A percentile compares a stretch with the other conserved stretches of the same genome.
Evolutionary conservation across 2,888 invertebrate genomes (phyloP).

Genomic region (Stenurella melanura): DNA sequence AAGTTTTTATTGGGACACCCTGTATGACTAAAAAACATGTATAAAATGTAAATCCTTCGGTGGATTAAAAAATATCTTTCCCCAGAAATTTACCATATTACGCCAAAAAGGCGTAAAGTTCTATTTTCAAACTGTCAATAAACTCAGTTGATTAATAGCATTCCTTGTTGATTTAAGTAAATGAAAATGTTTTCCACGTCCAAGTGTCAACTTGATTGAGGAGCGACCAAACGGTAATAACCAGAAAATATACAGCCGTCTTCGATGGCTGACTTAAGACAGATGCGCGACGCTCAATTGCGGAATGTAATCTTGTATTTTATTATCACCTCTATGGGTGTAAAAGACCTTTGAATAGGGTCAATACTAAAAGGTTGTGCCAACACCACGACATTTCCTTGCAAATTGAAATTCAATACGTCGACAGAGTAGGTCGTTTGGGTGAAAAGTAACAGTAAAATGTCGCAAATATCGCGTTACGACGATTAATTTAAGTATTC

Average conservation of each 20-base stretch:
- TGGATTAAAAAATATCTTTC: too few relatives aligned
- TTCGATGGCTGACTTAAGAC: neutral
- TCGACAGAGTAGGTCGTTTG: constrained; percentile 46
- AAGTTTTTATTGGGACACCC: too few relatives aligned
- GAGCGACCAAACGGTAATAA: neutral
- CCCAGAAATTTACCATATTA: too few relatives aligned
- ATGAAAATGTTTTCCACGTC: neutral
- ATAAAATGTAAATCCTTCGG: too few relatives aligned
- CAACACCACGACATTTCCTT: constrained; percentile 44
- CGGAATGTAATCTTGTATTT: constrained; percentile 17
- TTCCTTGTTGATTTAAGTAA: neutral
- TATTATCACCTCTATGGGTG: constrained; percentile 24
- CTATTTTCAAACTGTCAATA: neutral
- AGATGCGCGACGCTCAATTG: neutral
- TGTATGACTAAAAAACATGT: too few relatives aligned
- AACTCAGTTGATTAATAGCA: neutral
- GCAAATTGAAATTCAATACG: constrained; percentile 53
- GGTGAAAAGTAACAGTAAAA: constrained; percentile 17
- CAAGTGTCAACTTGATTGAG: neutral
- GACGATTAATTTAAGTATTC: constrained; percentile 25
- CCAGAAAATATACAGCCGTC: neutral
- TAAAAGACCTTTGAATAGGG: constrained; percentile 31
- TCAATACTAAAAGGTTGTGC: constrained; percentile 24
- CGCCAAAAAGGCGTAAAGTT: too few relatives aligned
- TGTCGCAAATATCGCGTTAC: constrained; percentile 23